Conservation (phyloP, 2,888 invertebrate genomes). For the Sphaerophoria rueppellii region DNA sequence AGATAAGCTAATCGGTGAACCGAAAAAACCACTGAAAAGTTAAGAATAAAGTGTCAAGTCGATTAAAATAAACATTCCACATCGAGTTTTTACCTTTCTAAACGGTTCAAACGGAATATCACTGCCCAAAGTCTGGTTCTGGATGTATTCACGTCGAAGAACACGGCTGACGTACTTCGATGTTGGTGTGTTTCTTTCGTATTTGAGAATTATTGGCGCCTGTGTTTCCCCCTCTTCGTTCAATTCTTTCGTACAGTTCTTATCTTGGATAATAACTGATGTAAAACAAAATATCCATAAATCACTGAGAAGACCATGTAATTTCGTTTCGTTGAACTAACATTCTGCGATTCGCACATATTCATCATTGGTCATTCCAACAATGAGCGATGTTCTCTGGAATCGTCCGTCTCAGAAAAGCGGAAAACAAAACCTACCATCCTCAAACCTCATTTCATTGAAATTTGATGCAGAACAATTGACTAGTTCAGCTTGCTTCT, state of each 20-base stretch:
- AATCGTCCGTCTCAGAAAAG: constrained; percentile 82
- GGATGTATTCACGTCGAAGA: constrained; percentile 76
- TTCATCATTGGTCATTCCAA: constrained; percentile 86
- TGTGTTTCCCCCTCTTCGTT: constrained; percentile 77
- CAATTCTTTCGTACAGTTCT: constrained; percentile 78
- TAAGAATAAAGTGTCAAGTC: constrained; percentile 17
- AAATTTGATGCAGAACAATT: constrained; percentile 82
- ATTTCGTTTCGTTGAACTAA: constrained; percentile 70
- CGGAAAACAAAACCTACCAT: constrained; percentile 77
- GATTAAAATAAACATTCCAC: background rate
- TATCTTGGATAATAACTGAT: constrained; percentile 83
- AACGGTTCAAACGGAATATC: constrained; percentile 75
- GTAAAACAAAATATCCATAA: constrained; percentile 14
- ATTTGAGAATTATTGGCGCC: constrained; percentile 80
- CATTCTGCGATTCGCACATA: constrained; percentile 84
- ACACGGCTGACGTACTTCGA: constrained; percentile 77
- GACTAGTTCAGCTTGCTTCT: constrained; percentile 85
- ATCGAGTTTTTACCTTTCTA: constrained; percentile 50
- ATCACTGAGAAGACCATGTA: background rate
- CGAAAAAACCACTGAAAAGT: constrained; percentile 84
- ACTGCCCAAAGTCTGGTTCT: constrained; percentile 63
- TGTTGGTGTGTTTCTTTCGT: constrained; percentile 78
- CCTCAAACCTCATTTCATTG: constrained; percentile 84
- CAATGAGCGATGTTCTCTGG: constrained; percentile 85
- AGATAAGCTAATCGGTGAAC: constrained; percentile 85